These are phyloP conservation scores for Bombus superbus DNA, from an alignment of 1,140 invertebrate species.

Conservation along the genomic window DNA sequence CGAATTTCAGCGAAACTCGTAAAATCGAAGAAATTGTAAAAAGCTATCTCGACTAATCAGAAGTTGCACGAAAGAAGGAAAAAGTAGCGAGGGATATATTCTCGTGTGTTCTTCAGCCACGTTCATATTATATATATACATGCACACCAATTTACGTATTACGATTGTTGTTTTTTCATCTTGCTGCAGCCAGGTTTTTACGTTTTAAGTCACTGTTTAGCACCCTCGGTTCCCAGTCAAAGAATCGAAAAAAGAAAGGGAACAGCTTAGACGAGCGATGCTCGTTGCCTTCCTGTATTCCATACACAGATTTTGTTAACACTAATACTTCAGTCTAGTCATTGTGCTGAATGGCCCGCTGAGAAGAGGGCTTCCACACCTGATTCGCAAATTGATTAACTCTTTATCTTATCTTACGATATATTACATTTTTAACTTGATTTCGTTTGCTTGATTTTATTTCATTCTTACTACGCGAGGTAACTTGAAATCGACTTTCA, in stretches of 20 bases:
- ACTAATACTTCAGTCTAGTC: slow-evolving; percentile 75
- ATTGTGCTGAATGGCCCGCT: slow-evolving; percentile 81
- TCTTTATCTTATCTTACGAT: neutral
- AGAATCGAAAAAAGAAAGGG: slow-evolving; percentile 41
- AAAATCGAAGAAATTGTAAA: neutral
- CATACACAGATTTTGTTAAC: slow-evolving; percentile 67
- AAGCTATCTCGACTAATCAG: no score
- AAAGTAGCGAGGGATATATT: slow-evolving; percentile 4
- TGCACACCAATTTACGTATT: slow-evolving; percentile 69
- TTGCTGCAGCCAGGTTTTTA: slow-evolving; percentile 61
- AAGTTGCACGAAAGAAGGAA: no score
- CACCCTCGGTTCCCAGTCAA: slow-evolving; percentile 36
- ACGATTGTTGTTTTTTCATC: slow-evolving; percentile 59
- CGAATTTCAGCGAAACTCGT: neutral
- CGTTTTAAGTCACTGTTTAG: slow-evolving; percentile 60
- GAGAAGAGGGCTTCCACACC: slow-evolving; percentile 78
- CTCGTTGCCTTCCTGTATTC: slow-evolving; percentile 51
- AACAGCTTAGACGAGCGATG: slow-evolving; percentile 37
- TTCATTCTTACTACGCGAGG: no score
- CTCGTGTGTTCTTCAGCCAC: slow-evolving; percentile 9
- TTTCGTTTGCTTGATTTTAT: neutral
- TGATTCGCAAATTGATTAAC: slow-evolving; percentile 76
- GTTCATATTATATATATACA: slow-evolving; percentile 65
- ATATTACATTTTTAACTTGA: no score
- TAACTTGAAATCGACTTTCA: no score